Evolutionary conservation across 2,888 invertebrate species (phyloP), one percentile per base, ranked within the genome.

Genomic region (Leptarthrus brevirostris): DNA sequence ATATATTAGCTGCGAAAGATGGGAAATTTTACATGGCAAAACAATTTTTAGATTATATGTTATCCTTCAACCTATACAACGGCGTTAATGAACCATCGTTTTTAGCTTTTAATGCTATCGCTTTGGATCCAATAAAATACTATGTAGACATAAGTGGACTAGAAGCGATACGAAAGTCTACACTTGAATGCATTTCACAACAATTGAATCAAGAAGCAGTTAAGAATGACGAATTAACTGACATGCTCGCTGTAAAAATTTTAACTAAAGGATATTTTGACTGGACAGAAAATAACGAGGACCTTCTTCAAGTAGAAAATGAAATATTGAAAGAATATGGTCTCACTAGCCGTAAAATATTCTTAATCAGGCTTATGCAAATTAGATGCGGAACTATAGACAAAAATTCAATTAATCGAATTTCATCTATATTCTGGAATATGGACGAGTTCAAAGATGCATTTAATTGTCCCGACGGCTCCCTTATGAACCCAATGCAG

Each of bases 391-490:
- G 26, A 20, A 1, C 8, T 12, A 6, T 8, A 10, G 6, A 1
- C 24, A 18, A 3, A n/a, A 5, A 54, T 6, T 22, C 14, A 4
- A 1, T 24, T n/a, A 12, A 54, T 0, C 22, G 14, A 22, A 24
- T 54, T 1, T 54, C 54, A 8, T n/a, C 14, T 22, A 1, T 3
- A 1, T n/a, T 54, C 6, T 22, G 24, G 14, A 54, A 26, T 24
- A 5, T 54, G 1, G 2, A 18, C 1, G 20, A 54, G 5, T 24
- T 54, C 3, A 14, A 20, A 54, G 24, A 54, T 0, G n/a, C 20
- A n/a, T 54, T 24, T 22, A 54, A 54, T 22, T 54, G 54, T n/a
- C 8, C 54, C n/a, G n/a, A 22, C 8, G 54, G 54, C 10, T 12
- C n/a, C 22, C 24, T 3, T 22, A n/a, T 24, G 10, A 53, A 53